A percentile compares a stretch with the other conserved stretches of the same genome.
phyloP scores from a whole-genome alignment of 2,888 invertebrate species.

The Magallana nippona region DNA sequence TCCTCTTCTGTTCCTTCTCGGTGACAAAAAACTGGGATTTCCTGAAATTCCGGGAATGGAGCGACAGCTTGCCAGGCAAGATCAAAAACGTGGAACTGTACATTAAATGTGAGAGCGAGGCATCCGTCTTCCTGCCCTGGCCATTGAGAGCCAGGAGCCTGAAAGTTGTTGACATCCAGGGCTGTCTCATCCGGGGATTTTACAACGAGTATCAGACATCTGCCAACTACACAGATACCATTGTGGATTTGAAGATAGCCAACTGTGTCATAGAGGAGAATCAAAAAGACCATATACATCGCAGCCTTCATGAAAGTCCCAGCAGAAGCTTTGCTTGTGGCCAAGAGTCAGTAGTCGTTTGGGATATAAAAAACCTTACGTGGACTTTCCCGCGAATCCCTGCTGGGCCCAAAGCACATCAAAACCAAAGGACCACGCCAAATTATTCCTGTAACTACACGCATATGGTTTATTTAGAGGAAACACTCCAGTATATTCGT shows the following conservation, averaged over 20 bases:
- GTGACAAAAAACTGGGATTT: conserved; percentile 25
- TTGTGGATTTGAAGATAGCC: conserved; percentile 2
- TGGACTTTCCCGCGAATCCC: conserved; percentile 18
- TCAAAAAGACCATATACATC: background rate
- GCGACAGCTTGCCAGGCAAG: background rate
- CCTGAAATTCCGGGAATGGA: conserved; percentile 29
- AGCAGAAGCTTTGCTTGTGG: conserved; percentile 17
- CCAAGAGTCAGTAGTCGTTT: conserved; percentile 12
- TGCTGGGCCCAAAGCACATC: background rate
- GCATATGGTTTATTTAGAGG: background rate
- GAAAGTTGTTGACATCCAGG: background rate
- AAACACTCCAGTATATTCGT: background rate
- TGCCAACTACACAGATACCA: conserved; percentile 1
- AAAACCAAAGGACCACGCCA: background rate
- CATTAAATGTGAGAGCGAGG: conserved; percentile 14
- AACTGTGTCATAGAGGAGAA: conserved; percentile 29
- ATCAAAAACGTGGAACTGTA: conserved; percentile 9
- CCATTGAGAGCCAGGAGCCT: conserved; percentile 25
- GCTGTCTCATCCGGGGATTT: conserved; percentile 25
- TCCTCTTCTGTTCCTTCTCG: conserved; percentile 1
- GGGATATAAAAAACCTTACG: background rate
- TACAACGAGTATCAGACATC: background rate
- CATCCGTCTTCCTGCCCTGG: conserved; percentile 35
- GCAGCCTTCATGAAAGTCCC: background rate
- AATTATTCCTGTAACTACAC: background rate